These are phyloP conservation scores for Cyclophora albipunctata DNA, from an alignment of 2,888 invertebrate species.

Conservation along the genomic window DNA sequence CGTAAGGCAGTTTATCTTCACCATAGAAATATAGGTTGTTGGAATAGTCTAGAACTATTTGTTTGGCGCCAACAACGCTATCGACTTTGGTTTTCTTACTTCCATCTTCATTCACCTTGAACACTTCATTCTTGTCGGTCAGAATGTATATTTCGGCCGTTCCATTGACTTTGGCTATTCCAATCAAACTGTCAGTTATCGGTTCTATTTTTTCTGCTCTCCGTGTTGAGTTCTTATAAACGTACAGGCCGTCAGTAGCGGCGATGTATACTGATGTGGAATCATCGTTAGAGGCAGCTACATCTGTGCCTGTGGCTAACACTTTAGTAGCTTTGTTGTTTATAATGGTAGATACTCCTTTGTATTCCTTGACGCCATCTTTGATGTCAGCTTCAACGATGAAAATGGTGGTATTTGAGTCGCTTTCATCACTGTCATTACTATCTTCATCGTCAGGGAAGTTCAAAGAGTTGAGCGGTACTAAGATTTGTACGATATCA, in stretches of 20 bases:
- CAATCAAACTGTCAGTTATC: constrained; percentile 36
- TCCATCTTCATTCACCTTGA: constrained; percentile 13
- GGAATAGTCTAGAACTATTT: background rate
- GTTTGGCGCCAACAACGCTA: background rate
- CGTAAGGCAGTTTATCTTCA: constrained; percentile 23
- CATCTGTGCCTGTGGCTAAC: constrained; percentile 34
- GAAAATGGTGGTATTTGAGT: constrained; percentile 3
- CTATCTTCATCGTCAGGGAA: constrained; percentile 10
- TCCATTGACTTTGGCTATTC: constrained; percentile 35
- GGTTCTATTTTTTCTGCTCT: constrained; percentile 38
- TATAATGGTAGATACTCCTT: constrained; percentile 34
- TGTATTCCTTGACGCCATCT: constrained; percentile 24
- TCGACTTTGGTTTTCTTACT: background rate
- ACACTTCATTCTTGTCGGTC: constrained; percentile 39
- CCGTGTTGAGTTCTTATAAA: constrained; percentile 24
- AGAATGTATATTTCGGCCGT: constrained; percentile 42
- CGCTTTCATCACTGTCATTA: constrained; percentile 5
- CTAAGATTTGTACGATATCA: constrained; percentile 31
- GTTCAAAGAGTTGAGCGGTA: constrained; percentile 28
- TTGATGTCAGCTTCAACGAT: constrained; percentile 28
- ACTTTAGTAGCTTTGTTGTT: constrained; percentile 27
- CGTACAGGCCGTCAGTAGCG: constrained; percentile 33
- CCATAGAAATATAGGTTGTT: background rate
- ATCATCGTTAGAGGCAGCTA: constrained; percentile 25
- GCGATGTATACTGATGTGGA: constrained; percentile 26